Base-by-base conservation (phyloP, 2,797 vertebrate species). In the Acanthis flammea region DNA sequence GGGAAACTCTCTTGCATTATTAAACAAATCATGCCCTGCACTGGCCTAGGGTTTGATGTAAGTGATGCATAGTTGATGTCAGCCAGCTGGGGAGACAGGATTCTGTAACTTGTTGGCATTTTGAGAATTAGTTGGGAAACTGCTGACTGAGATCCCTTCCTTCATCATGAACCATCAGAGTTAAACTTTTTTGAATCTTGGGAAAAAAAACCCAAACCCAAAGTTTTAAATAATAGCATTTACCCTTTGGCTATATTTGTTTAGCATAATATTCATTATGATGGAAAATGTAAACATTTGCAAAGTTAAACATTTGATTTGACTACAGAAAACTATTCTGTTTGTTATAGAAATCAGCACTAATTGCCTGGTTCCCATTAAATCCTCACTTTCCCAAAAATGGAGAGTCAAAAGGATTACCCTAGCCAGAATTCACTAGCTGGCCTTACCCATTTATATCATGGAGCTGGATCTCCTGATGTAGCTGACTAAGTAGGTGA, bases 1-100 rank as follows among this genome's bases (percentile, higher is more conserved):
- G 35, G 68, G 67, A 87, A 92, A 48, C 84, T 91, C 42, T 85
- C 63, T 42, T 87, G 53, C 72, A 72, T 93, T 94, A 68, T 95
- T 91, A 94, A 94, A 65, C 47, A 92, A 93, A 95, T 83, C 41
- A 53, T 58, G 58, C 65, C 57, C 61, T 83, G 21, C 24, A 4
- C 2, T 75, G 86, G 47, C 72, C 72, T 68, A 80, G 72, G 57
- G 75, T 80, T 86, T 88, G 68, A 48, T 66, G 65, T 72, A 44
- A 0, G 0, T 62, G 68, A 67, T 21, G 42, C 2, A 6, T 17
- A 63, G 54, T 45, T 28, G 9, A 14, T 80, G 62, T 62, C 67
- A 85, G 39, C 53, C 45, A 87, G 28, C 63, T 75, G 39, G 15
- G 44, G 39, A 62, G 62, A 61, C 42, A 57, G n/a, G n/a, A 63